Evolutionary conservation across 2,797 vertebrate genomes (phyloP), one percentile per base, ranked within the genome.

Genomic region (Bradypodion ventrale): DNA sequence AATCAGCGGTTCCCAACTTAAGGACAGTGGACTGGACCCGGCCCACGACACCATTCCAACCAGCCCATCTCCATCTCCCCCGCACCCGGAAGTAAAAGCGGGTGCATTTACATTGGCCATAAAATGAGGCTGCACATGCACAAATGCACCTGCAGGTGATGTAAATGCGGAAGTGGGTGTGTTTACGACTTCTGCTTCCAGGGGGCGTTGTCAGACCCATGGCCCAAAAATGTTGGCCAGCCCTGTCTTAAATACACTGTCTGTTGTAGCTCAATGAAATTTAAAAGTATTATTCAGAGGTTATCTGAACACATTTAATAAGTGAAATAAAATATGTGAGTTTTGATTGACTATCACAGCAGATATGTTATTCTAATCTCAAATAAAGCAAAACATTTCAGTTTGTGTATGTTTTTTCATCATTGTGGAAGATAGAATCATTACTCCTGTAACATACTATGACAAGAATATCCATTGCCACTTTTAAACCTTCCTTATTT

Each of bases 291-390:
- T 13, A 40, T 76, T 60, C 42, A 72, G 32, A 52, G 63, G 10
- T 35, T 70, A 27, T 46, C 21, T 75, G 44, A 83, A 60, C 15
- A 19, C 56, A 59, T 49, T 40, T 83, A 49, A 68, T n/a, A 49
- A 12, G 25, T 76, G 83, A 86, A 85, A 85, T 40, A 35, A 81
- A 82, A 25, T 32, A 52, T 32, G 42, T 52, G 23, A 40, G 85
- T 66, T 90, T 69, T 78, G 82, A 78, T 25, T 68, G 21, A 3
- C 74, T 81, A 37, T 63, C 2, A 79, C 83, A 83, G 2, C 66
- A 89, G 63, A 85, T 83, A 78, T 79, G 62, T 46, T 75, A 90
- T 87, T 85, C 32, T 29, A 83, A 29, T n/a, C 86, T 83, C 13
- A 84, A 84, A 29, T 83, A 72, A 88, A 80, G 3, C 60, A 78